Percentiles rank a stretch among this genome's conserved stretches.
phyloP scores from a whole-genome alignment of 2,113 vertebrate species.

The Ranitomeya variabilis region DNA sequence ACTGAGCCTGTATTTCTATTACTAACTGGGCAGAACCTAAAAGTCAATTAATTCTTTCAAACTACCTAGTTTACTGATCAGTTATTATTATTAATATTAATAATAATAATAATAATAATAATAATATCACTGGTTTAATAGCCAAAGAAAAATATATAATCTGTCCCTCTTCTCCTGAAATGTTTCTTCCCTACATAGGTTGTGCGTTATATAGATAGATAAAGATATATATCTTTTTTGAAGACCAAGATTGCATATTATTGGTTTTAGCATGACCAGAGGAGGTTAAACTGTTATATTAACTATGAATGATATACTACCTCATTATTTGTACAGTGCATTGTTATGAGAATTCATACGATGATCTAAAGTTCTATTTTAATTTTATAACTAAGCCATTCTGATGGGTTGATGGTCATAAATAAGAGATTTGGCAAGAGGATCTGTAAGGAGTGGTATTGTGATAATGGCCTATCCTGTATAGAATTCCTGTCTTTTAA shows the following conservation, averaged over 20 bases:
- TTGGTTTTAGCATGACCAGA: not conserved
- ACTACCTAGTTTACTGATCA: too few species aligned
- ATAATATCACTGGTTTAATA: too few species aligned
- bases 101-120: too few species aligned
- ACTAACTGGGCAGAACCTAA: too few species aligned
- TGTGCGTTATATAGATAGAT: too few species aligned
- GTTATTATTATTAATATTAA: too few species aligned
- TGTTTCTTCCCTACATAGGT: too few species aligned
- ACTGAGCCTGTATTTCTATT: too few species aligned
- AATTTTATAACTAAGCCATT: constrained; percentile 22
- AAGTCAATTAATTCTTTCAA: too few species aligned
- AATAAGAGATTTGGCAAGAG: constrained; percentile 26
- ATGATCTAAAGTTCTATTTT: constrained; percentile 19
- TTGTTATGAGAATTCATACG: not conserved
- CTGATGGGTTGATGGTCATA: constrained; percentile 28
- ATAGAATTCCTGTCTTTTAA: not conserved
- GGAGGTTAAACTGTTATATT: not conserved
- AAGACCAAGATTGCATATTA: not conserved
- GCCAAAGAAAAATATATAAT: too few species aligned
- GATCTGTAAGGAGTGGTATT: constrained; percentile 31
- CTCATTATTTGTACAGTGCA: constrained; percentile 23
- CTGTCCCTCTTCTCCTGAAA: too few species aligned
- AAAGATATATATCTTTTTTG: not conserved
- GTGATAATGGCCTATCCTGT: not conserved
- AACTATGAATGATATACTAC: constrained; percentile 8